phyloP scores from a whole-genome alignment of 2,113 vertebrate species.

The Actinemys pallida region DNA sequence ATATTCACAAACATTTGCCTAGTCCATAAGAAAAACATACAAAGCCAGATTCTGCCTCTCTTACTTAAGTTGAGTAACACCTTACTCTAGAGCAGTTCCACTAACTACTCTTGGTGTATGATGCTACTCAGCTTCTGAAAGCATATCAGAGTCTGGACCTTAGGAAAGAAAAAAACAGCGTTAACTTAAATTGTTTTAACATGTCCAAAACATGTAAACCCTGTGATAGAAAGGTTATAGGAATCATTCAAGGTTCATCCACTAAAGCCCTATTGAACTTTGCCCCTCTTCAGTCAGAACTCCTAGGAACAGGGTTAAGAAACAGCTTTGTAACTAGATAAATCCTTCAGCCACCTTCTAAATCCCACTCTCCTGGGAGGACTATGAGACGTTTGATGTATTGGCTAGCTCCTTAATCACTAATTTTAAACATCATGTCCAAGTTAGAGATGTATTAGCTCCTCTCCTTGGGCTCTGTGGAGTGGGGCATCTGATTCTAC shows the following conservation, averaged over 20 bases:
- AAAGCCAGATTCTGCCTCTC: too few relatives aligned
- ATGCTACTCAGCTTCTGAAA: neutral
- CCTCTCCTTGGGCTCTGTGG: neutral
- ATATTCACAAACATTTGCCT: too few relatives aligned
- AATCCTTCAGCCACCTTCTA: constrained; percentile 55
- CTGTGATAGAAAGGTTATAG: neutral
- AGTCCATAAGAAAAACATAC: too few relatives aligned
- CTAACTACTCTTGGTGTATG: constrained; percentile 9
- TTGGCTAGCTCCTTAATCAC: neutral
- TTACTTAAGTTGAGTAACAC: too few relatives aligned
- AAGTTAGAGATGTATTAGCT: neutral
- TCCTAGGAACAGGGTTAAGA: constrained; percentile 58
- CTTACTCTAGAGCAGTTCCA: too few relatives aligned
- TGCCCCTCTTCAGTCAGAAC: neutral
- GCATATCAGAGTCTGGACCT: constrained; percentile 24
- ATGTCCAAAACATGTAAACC: constrained; percentile 44
- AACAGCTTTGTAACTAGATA: constrained; percentile 46
- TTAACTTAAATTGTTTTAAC: constrained; percentile 44
- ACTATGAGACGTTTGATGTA: neutral
- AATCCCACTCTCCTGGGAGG: neutral
- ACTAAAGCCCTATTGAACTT: constrained; percentile 33
- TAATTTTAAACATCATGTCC: neutral
- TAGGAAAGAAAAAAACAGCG: constrained; percentile 25
- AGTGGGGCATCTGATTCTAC: neutral
- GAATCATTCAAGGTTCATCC: constrained; percentile 45